Conservation (phyloP, 2,888 invertebrate genomes). For the Lamellibrachia satsuma region DNA sequence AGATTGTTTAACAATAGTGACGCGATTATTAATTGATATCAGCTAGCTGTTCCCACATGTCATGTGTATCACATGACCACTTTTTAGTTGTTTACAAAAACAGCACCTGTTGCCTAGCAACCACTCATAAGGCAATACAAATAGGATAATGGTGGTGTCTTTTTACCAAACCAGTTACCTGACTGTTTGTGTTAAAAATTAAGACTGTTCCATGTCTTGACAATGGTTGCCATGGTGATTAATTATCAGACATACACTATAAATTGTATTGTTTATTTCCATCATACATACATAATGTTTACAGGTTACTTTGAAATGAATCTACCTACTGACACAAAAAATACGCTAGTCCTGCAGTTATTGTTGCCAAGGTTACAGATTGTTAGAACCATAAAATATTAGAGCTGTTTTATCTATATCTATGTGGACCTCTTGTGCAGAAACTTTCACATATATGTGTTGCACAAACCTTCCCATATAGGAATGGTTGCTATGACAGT, state of each 20-base stretch:
- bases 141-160: neutral
- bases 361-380: neutral
- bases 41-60: neutral
- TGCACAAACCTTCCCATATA: neutral
- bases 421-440: neutral
- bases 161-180: neutral
- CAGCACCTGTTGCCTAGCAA: neutral
- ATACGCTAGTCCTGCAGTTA: neutral
- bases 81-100: neutral
- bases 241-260: neutral
- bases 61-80: neutral
- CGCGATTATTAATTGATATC: neutral
- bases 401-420: neutral
- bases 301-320: neutral
- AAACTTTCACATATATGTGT: neutral
- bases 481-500: neutral
- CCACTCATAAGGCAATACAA: neutral
- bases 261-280: neutral
- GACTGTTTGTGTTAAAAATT: neutral
- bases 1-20: neutral
- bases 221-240: neutral
- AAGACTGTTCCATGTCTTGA: neutral
- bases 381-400: slow-evolving; percentile 5
- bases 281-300: neutral
- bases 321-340: neutral